These are phyloP conservation scores for Halichoeres trimaculatus DNA, from an alignment of 2,113 vertebrate species.

Conservation along the genomic window DNA sequence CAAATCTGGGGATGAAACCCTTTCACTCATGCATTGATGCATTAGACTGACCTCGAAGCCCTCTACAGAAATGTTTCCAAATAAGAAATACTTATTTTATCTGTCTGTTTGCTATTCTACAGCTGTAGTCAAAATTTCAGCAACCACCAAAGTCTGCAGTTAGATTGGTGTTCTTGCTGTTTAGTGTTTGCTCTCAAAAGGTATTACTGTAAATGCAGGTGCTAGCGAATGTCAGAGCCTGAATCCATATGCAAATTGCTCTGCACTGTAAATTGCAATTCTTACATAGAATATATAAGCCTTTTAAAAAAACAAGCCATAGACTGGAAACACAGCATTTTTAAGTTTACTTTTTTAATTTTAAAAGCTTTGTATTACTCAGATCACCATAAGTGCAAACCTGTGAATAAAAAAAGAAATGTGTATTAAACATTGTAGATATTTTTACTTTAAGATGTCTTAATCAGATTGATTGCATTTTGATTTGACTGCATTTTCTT, in stretches of 20 bases:
- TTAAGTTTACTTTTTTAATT: slow-evolving; percentile 38
- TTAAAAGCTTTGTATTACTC: slow-evolving; percentile 19
- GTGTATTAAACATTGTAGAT: slow-evolving; percentile 66
- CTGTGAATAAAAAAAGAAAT: slow-evolving; percentile 69
- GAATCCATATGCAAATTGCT: slow-evolving; percentile 43
- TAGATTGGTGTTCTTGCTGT: slow-evolving; percentile 11
- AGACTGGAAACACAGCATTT: slow-evolving; percentile 46
- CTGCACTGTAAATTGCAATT: slow-evolving; percentile 39
- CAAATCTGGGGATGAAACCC: neutral
- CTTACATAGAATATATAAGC: slow-evolving; percentile 35
- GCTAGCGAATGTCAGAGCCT: slow-evolving; percentile 26
- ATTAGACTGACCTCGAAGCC: slow-evolving; percentile 21
- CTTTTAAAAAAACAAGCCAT: slow-evolving; percentile 53
- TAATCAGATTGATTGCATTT: slow-evolving; percentile 44
- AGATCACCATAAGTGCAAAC: slow-evolving; percentile 83
- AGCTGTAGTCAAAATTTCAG: slow-evolving; percentile 12
- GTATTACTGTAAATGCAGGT: slow-evolving; percentile 36
- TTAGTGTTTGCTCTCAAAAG: slow-evolving; percentile 32
- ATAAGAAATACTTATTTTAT: neutral
- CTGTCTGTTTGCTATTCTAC: neutral
- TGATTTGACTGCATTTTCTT: slow-evolving; percentile 46
- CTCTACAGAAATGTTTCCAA: slow-evolving; percentile 10
- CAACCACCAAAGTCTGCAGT: slow-evolving; percentile 57
- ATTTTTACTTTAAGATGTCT: slow-evolving; percentile 53
- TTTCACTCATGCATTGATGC: neutral